phyloP scores from a whole-genome alignment of 1,140 invertebrate species.

The Dufourea novaeangliae region DNA sequence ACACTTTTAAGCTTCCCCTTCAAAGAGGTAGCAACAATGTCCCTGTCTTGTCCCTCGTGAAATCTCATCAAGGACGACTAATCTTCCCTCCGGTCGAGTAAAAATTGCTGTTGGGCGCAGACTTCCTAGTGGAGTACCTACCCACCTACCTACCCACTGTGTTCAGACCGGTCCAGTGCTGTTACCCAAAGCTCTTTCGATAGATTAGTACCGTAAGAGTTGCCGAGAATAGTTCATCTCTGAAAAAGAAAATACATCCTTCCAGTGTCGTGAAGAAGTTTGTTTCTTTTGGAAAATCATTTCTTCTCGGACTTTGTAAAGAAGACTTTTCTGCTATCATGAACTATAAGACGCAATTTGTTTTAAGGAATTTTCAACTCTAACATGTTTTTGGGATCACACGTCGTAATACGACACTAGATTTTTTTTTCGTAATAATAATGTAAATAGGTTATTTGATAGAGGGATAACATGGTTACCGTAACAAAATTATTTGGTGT shows the following conservation, averaged over 20 bases:
- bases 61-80: conserved; percentile 11
- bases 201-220: background rate
- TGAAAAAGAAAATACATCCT: background rate
- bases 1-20: background rate
- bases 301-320: no score
- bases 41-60: background rate
- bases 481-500: no score
- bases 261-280: background rate
- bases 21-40: background rate
- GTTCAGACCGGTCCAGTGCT: background rate
- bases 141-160: no score
- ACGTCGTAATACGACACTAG: no score
- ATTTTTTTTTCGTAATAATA: no score
- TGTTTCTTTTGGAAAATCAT: background rate
- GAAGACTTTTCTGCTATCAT: no score
- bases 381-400: no score
- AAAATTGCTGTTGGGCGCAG: background rate
- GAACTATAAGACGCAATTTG: no score
- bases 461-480: no score
- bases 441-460: no score
- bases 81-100: background rate
- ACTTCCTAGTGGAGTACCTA: no score
- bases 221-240: background rate
- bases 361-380: no score
- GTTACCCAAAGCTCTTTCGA: background rate